Evolutionary conservation across 2,888 invertebrate genomes (phyloP), one percentile per base, ranked within the genome.

Genomic region (Coecobrya sp.): DNA sequence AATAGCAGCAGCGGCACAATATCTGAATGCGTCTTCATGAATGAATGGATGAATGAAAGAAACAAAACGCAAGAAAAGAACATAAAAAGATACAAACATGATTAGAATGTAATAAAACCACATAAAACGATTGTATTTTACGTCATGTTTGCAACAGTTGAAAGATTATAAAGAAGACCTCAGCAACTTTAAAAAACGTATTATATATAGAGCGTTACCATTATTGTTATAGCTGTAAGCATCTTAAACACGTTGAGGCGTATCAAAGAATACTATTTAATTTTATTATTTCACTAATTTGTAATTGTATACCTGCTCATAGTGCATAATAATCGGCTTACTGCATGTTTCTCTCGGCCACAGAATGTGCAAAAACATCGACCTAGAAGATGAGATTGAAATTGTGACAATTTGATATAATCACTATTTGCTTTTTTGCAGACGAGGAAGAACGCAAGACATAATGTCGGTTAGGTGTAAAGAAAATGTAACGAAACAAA

Each of bases 81-180:
- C 19, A 73, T 19, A 73, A 42, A 45, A 42, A 73, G 22, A 73
- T 73, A n/a, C 19, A 73, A 45, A 42, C 19, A 73, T 42, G 70
- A 70, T 70, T 70, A 70, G 36, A 73, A 22, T 73, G 42, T 36
- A 73, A 73, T 73, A 73, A 36, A 42, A 22, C 19, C 45, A 73
- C 27, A 65, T 27, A 27, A 27, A 27, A 65, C 25, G 8, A 70
- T 68, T 68, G 27, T 68, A 68, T 16, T 68, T 30, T 68, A 27
- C 68, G 25, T 16, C 27, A 73, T 11, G 73, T 45, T 73, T 73
- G 73, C 73, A 73, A 73, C 42, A 73, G 22, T 65, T 65, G 8
- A 16, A 22, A n/a, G 59, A 52, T 16, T n/a, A n/a, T 19, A 19
- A 22, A 19, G 1, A 19, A 59, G 59, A 59, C 19, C 8, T 59